Evolutionary conservation across 2,113 vertebrate species (phyloP), one percentile per base, ranked within the genome.

Genomic region (Oreochromis niloticus): DNA sequence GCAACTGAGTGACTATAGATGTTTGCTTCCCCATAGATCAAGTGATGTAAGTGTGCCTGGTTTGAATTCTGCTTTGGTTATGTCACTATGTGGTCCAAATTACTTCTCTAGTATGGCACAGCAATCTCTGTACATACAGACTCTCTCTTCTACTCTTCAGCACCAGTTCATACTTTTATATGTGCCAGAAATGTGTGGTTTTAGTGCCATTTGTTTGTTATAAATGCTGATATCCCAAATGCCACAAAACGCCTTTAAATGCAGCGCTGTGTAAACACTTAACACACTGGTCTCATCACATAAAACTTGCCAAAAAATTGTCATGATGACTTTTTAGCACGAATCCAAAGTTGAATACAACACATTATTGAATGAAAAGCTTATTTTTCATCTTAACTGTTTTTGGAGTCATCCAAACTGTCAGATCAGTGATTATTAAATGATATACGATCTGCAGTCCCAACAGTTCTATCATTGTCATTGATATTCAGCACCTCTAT

Each of bases 41-140:
- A 59, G 36, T 73, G 85, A 81, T 36, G 9, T 57, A 83, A n/a
- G 85, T 83, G 63, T 52, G 86, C 27, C 27, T n/a, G 63, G 54
- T 91, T 90, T 92, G 91, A 90, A 89, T 88, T 32, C 79, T 90
- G 84, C 75, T 91, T 89, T 82, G 83, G 83, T 66, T 81, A n/a
- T 66, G 24, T 85, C 81, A 78, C 57, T 27, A 52, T 52, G 73
- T 32, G 46, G 46, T 78, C 73, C 27, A 52, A 13, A 32, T 50
- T 2, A 50, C 16, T 50, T n/a, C 71, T 78, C 6, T 19, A 48
- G 4, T 30, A 30, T 48, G 17, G 46, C 27, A 78, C 46, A 52
- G 17, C 73, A 52, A 34, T 78, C 16, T 78, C 24, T 78, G 43
- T n/a, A 52, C 30, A 52, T 78, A 13, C 7, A 52, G 27, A 50